These are phyloP conservation scores for Gobio gobio DNA, from an alignment of 2,113 vertebrate genomes.

Conservation along the genomic window DNA sequence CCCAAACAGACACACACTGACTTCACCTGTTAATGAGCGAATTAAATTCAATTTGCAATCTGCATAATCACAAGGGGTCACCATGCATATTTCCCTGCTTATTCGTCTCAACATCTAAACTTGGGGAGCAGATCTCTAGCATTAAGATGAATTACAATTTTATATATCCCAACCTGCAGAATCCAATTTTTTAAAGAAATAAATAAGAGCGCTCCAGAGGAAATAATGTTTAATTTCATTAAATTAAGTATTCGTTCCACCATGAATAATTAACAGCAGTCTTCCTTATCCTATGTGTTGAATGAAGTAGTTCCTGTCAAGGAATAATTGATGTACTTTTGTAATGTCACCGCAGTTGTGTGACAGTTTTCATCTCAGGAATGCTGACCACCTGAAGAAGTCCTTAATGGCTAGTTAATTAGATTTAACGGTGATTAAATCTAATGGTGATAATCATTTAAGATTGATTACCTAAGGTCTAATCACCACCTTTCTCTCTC, in stretches of 20 bases:
- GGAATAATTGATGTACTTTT: conserved; percentile 3
- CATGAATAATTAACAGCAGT: conserved; percentile 10
- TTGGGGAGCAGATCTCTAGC: neutral
- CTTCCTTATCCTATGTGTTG: neutral
- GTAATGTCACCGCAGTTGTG: conserved; percentile 19
- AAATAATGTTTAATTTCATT: neutral
- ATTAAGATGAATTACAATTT: neutral
- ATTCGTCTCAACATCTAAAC: neutral
- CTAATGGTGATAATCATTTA: conserved; percentile 25
- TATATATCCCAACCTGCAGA: neutral
- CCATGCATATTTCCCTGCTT: neutral
- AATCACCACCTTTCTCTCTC: conserved; percentile 15
- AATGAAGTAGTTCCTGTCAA: conserved; percentile 15
- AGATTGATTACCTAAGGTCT: conserved; percentile 17
- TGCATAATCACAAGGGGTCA: conserved; percentile 10
- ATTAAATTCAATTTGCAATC: conserved; percentile 20
- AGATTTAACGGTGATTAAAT: conserved; percentile 34
- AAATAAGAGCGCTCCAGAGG: neutral
- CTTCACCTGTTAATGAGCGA: conserved; percentile 14
- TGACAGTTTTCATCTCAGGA: conserved; percentile 25
- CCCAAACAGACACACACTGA: neutral
- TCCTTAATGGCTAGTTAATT: conserved; percentile 25
- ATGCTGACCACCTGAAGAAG: conserved; percentile 22
- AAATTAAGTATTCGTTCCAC: neutral
- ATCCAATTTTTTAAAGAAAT: neutral